These are phyloP conservation scores for Calameuta pallipes DNA, from an alignment of 2,888 invertebrate genomes.

Conservation along the genomic window DNA sequence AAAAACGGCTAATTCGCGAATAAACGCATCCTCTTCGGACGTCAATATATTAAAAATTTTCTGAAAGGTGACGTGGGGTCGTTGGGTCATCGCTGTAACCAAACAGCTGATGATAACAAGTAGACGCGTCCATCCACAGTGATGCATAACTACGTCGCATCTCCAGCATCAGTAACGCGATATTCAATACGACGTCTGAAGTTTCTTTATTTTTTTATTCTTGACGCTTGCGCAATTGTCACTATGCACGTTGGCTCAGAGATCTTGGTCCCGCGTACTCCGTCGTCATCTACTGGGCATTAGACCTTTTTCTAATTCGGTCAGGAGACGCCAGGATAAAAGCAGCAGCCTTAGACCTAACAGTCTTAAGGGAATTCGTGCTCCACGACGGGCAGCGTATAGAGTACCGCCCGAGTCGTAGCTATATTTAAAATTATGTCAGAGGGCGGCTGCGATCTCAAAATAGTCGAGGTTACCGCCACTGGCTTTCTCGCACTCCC, in stretches of 20 bases:
- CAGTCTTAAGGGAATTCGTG: neutral
- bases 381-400: neutral
- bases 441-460: conserved; percentile 42
- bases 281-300: neutral
- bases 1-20: too few species aligned
- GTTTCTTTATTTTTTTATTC: neutral
- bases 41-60: too few species aligned
- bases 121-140: too few species aligned
- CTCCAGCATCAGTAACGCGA: neutral
- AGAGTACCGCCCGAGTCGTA: conserved; percentile 6
- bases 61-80: too few species aligned
- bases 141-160: neutral
- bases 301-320: neutral
- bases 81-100: too few species aligned
- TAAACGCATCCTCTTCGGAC: too few species aligned
- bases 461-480: conserved; percentile 32
- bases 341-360: neutral
- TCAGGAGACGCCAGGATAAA: neutral
- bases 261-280: neutral
- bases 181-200: neutral
- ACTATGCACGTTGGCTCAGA: neutral
- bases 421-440: conserved; percentile 62
- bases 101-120: too few species aligned
- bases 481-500: neutral
- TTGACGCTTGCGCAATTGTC: neutral